These are phyloP conservation scores for Turnix velox DNA, from an alignment of 2,113 vertebrate species.

Conservation along the genomic window DNA sequence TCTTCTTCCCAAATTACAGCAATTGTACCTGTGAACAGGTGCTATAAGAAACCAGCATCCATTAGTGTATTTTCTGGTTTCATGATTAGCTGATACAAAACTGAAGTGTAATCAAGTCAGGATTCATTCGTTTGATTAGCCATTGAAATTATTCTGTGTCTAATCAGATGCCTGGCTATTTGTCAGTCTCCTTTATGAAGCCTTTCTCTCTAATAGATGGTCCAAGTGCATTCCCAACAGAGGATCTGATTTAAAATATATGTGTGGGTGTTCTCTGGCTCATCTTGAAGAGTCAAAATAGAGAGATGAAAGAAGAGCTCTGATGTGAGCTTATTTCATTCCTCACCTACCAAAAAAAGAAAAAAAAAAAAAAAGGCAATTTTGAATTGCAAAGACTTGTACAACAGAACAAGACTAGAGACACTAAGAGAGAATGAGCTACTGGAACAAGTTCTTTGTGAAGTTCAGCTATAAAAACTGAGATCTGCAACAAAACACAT, in stretches of 20 bases:
- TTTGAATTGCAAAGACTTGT: not conserved
- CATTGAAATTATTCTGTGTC: conserved; percentile 75
- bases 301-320: conserved; percentile 30
- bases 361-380: not conserved
- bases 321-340: conserved; percentile 22
- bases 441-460: not conserved
- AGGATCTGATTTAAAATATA: conserved; percentile 57
- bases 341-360: not conserved
- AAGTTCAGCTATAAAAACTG: not conserved
- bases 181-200: conserved; percentile 64
- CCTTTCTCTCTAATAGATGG: conserved; percentile 60
- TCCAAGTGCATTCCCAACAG: conserved; percentile 64
- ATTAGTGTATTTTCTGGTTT: conserved; percentile 64
- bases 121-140: conserved; percentile 76
- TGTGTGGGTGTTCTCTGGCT: not conserved
- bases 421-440: not conserved
- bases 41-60: conserved; percentile 31
- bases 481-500: not conserved
- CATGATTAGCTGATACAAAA: conserved; percentile 75
- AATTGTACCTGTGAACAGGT: conserved; percentile 65
- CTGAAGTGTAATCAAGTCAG: conserved; percentile 76
- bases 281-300: conserved; percentile 30
- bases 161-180: conserved; percentile 75
- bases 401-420: not conserved
- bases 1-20: conserved; percentile 51